Base-by-base conservation (phyloP, 1,140 invertebrate species). In the Aphelenchoides fujianensis region DNA sequence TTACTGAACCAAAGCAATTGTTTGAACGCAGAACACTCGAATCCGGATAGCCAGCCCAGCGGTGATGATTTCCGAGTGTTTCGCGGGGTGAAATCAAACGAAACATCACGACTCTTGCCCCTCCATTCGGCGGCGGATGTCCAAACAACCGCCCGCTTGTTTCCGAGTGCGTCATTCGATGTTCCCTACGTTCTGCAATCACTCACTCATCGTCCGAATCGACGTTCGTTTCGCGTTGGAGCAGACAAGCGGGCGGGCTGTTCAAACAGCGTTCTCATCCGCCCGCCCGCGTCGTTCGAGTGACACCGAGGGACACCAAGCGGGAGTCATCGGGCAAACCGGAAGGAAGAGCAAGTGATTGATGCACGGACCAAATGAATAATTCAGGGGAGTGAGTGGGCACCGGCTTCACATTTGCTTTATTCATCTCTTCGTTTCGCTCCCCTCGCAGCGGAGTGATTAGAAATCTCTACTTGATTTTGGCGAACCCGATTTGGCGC, bases 401-500 rank as follows among this genome's bases (percentile, higher is more conserved):
- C 23, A 48, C 12, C 41, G 41, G 23, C 23, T 23, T 48, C 12
- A 48, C 41, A 48, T 48, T 48, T 48, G 41, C 41, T 48, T 48
- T 48, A 48, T 48, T 48, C 41, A 48, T n/a, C n/a, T n/a, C n/a
- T n/a, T n/a, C n/a, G 12, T 48, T 23, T 48, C 41, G 23, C 23
- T 48, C 23, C 23, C 41, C 23, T 16, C 12, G 12, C 12, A 48
- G 23, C 41, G 23, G 23, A 16, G 12, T 48, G 41, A 48, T 23
- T 23, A 16, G 41, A 23, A 48, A 48, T 48, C 41, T 48, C n/a
- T n/a, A 48, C 23, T 59, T 59, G 55, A 19, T 32, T 59, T 59
- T 5, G 5, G 55, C 55, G 34, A 59, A 59, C 28, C 55, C 55
- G 55, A 59, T 59, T 19, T 23, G 5, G 28, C 19, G 5, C 23